Evolutionary conservation across 1,140 invertebrate genomes (phyloP).

Genomic region (Drosophila obscura): DNA sequence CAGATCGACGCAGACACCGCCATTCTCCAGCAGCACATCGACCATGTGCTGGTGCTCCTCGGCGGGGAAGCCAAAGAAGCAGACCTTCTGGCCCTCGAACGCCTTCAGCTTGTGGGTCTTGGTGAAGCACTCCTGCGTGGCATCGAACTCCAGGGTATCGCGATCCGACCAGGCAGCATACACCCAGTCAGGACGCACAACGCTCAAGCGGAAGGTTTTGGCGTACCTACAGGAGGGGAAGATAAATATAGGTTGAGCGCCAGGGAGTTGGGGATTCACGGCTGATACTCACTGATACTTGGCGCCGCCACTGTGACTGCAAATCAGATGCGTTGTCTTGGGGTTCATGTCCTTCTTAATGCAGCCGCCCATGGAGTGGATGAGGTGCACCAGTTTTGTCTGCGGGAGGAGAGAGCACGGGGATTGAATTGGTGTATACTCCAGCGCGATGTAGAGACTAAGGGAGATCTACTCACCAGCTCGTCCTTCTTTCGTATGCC

Average conservation of each 20-base stretch:
- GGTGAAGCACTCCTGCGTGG: slow-evolving; percentile 88
- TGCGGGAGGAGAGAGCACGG: slow-evolving; percentile 70
- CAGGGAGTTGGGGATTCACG: background rate
- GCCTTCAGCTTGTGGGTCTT: slow-evolving; percentile 92
- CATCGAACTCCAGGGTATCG: slow-evolving; percentile 88
- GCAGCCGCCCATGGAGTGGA: slow-evolving; percentile 97
- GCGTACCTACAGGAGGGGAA: slow-evolving; percentile 88
- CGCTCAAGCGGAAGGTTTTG: slow-evolving; percentile 93
- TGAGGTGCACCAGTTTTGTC: slow-evolving; percentile 92
- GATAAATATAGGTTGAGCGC: background rate
- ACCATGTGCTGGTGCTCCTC: slow-evolving; percentile 96
- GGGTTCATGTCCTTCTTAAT: slow-evolving; percentile 94
- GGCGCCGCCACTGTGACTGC: slow-evolving; percentile 92
- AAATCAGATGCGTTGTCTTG: slow-evolving; percentile 96
- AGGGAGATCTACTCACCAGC: slow-evolving; percentile 86
- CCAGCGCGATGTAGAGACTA: background rate
- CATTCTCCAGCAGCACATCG: slow-evolving; percentile 93
- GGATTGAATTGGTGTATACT: background rate
- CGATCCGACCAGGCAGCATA: slow-evolving; percentile 91
- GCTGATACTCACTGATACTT: slow-evolving; percentile 88
- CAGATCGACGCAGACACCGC: slow-evolving; percentile 89
- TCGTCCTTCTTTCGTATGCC: slow-evolving; percentile 94
- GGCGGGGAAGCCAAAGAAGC: slow-evolving; percentile 94
- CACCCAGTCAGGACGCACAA: slow-evolving; percentile 95
- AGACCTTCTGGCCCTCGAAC: slow-evolving; percentile 93